These are phyloP conservation scores for Eulacestoma nigropectus DNA, from an alignment of 2,113 vertebrate genomes.

Conservation along the genomic window DNA sequence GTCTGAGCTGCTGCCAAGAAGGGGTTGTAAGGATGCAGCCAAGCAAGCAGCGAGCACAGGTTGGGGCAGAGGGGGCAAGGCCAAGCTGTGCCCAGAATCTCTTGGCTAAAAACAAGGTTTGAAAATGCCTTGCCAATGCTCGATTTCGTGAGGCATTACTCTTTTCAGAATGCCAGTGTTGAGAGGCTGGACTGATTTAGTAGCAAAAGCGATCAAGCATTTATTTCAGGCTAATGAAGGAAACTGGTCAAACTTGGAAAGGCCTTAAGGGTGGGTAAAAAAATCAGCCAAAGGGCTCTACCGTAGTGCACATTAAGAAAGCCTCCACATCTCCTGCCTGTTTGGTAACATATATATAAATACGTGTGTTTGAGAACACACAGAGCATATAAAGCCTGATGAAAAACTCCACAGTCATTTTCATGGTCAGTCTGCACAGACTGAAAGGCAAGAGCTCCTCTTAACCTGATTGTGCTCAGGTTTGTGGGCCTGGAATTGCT, in stretches of 20 bases:
- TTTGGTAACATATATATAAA: neutral
- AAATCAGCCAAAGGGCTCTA: neutral
- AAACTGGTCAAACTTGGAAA: neutral
- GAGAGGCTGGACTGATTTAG: neutral
- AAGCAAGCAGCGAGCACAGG: neutral
- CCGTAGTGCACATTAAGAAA: neutral
- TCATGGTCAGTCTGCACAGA: neutral
- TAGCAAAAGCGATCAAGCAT: neutral
- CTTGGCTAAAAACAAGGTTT: neutral
- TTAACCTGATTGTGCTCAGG: neutral
- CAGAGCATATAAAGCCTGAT: neutral
- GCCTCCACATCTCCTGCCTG: neutral
- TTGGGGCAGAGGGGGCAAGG: neutral
- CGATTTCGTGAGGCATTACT: neutral
- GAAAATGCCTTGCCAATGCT: neutral
- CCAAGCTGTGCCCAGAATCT: neutral
- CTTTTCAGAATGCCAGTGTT: neutral
- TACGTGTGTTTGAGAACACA: neutral
- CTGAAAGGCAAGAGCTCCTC: neutral
- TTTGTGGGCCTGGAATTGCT: neutral
- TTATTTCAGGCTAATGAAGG: neutral
- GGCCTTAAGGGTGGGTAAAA: neutral
- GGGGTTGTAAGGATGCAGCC: neutral
- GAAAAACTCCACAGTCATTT: conserved; percentile 31
- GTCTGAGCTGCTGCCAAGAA: neutral